phyloP scores from a whole-genome alignment of 2,797 vertebrate genomes.

The Sibirionetta formosa region DNA sequence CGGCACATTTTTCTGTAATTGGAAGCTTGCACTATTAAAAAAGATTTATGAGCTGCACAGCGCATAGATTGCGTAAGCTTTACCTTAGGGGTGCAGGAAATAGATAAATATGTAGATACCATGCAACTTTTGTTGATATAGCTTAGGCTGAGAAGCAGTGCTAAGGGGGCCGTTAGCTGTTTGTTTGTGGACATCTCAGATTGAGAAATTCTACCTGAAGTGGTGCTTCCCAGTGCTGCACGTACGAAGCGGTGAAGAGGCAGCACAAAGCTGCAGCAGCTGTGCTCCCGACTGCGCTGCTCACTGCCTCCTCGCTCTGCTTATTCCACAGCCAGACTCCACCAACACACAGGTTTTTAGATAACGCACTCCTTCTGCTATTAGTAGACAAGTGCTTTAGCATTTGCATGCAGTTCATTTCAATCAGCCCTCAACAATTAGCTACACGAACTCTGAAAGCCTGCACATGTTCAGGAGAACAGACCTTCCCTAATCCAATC shows the following conservation, averaged over 20 bases:
- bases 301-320: background rate
- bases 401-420: accelerated
- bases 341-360: accelerated
- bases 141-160: background rate
- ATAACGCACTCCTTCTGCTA: background rate
- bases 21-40: background rate
- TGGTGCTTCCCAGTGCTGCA: background rate
- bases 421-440: background rate
- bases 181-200: background rate
- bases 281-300: background rate
- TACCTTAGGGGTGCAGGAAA: constrained; percentile 35
- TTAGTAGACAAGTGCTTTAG: accelerated
- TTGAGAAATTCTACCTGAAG: background rate
- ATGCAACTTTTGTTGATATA: background rate
- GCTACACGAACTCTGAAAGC: background rate
- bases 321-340: background rate
- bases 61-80: background rate
- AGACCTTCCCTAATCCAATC: background rate
- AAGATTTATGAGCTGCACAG: background rate
- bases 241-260: accelerated
- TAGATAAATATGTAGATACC: background rate
- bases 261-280: accelerated
- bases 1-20: background rate
- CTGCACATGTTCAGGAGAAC: background rate
- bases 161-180: accelerated